Evolutionary conservation across 2,797 vertebrate genomes (phyloP).

Genomic region (Emydoidea blandingii): DNA sequence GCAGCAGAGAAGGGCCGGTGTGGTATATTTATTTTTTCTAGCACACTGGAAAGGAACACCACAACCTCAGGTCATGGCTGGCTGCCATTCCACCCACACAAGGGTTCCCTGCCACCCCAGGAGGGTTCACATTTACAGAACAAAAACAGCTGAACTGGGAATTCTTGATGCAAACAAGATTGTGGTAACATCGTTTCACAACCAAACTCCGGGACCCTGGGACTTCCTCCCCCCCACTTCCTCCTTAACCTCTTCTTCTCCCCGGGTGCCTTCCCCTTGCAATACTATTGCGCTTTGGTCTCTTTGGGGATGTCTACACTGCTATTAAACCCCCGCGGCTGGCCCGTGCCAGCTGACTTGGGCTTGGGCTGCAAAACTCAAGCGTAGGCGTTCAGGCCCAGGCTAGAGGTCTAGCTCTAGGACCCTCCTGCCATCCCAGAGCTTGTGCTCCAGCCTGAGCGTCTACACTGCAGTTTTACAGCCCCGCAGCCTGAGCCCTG

Average conservation of each 20-base stretch:
- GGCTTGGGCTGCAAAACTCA: neutral
- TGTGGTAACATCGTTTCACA: neutral
- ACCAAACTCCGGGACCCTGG: neutral
- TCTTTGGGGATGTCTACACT: neutral
- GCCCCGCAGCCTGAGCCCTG: too few species aligned
- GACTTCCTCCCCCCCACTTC: neutral
- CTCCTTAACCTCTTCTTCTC: neutral
- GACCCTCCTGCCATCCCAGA: too few species aligned
- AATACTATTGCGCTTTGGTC: neutral
- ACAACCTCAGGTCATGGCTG: neutral
- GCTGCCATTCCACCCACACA: neutral
- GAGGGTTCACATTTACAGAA: neutral
- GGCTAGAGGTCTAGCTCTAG: too few species aligned
- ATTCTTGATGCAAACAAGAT: neutral
- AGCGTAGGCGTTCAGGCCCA: neutral
- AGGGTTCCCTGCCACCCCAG: neutral
- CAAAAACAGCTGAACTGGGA: neutral
- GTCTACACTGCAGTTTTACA: neutral
- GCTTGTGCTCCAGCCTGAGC: too few species aligned
- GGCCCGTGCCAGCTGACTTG: neutral
- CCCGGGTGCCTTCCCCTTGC: fast-evolving
- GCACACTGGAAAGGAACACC: neutral
- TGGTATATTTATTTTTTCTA: neutral
- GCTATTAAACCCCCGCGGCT: neutral
- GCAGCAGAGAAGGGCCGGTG: neutral